These are phyloP conservation scores for Cyprinodon diabolis DNA, from an alignment of 2,797 vertebrate species.

Conservation along the genomic window DNA sequence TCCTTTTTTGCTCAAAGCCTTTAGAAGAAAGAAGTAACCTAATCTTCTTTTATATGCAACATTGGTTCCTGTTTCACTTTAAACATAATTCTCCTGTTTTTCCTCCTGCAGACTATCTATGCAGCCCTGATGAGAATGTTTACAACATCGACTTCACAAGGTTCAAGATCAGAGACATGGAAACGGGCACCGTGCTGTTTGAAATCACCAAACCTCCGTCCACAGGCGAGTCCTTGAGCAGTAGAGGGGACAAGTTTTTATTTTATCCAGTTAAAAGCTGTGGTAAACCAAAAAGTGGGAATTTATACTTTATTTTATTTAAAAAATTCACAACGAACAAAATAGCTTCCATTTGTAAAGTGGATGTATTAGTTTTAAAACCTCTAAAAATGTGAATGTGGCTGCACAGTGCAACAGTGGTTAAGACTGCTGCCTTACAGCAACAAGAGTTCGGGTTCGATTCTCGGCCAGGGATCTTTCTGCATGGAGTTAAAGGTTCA, in stretches of 20 bases:
- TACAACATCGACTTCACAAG: slow-evolving; percentile 97
- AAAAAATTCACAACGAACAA: background rate
- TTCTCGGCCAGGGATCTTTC: too few relatives aligned
- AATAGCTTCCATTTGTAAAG: too few relatives aligned
- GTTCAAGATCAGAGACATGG: slow-evolving; percentile 99
- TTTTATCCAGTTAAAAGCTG: background rate
- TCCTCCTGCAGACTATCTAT: slow-evolving; percentile 88
- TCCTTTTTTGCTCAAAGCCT: background rate
- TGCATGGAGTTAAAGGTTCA: too few relatives aligned
- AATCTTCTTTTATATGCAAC: background rate
- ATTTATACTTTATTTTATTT: background rate
- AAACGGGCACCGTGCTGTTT: slow-evolving; percentile 93
- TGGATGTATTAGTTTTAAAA: too few relatives aligned
- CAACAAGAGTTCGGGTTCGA: too few relatives aligned
- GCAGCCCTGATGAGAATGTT: slow-evolving; percentile 91
- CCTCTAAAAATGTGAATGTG: too few relatives aligned
- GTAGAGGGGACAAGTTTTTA: background rate
- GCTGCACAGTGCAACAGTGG: too few relatives aligned
- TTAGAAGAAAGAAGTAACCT: background rate
- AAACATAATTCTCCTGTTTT: background rate
- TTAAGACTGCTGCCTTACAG: too few relatives aligned
- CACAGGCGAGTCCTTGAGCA: slow-evolving; percentile 57
- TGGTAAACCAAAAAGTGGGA: background rate
- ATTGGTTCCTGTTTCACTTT: background rate
- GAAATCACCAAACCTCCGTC: slow-evolving; percentile 95